Evolutionary conservation across 2,113 vertebrate genomes (phyloP), one percentile per base, ranked within the genome.

Genomic region (Damaliscus lunatus): DNA sequence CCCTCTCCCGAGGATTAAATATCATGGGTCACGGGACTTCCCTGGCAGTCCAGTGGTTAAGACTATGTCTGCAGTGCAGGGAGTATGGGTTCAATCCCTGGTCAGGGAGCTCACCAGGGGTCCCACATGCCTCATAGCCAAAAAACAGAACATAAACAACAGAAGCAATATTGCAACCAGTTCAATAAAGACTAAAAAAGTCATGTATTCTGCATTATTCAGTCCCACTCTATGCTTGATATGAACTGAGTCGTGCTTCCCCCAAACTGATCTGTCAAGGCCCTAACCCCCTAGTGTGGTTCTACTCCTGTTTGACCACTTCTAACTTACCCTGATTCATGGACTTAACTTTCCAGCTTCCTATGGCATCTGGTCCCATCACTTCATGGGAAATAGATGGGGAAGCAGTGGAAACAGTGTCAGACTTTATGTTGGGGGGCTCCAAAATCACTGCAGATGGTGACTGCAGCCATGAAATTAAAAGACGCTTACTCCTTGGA

Each of bases 201-300:
- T 6, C 67, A 23, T 1, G 67, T 3, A 21, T 23, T 46, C 19
- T 6, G 78, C 29, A 33, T 81, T 33, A 81, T 21, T 81, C 3
- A 0, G 29, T 6, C 46, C 78, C 48, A 12, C 16, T 6, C 0
- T 6, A 21, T 7, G 2, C 4, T 31, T 33, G 36, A 33, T 31
- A 1, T 3, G 7, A 36, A 57, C 52, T 46, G 88, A 43, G 36
- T 23, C 16, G 19, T 7, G 2, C 4, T 74, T 16, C 19, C 16
- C 27, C 27, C 5, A 33, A 0, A n/a, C 8, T 16, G 17, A 25
- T 33, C 40, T 64, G 43, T 14, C 1, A 0, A 64, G 48, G 43
- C 59, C 29, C 43, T 48, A 64, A n/a, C 9, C 3, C 7, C 36
- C 29, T 14, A 7, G 3, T 23, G 36, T 43, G 67, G 25, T 19